Evolutionary conservation across 92 coral and sea anemone species (phyloP).

Genomic region (Siderastrea radians): DNA sequence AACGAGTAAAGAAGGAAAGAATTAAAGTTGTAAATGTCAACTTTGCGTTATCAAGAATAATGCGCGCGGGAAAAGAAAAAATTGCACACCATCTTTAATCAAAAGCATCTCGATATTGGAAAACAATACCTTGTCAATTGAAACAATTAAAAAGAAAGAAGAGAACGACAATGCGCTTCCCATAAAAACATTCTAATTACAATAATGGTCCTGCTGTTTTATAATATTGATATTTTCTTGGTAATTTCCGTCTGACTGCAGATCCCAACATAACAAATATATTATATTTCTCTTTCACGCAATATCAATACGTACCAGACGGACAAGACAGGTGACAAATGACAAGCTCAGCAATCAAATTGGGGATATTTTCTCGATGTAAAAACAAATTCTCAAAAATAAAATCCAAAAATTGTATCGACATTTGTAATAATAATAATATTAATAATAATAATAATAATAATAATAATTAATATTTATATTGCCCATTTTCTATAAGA

Average conservation of each 20-base stretch:
- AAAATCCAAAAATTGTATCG: too few relatives aligned
- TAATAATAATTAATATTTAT: too few relatives aligned
- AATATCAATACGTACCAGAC: neutral
- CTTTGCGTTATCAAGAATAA: conserved; percentile 4
- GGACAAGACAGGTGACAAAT: neutral
- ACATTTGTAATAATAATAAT: too few relatives aligned
- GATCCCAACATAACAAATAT: neutral
- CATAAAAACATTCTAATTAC: neutral
- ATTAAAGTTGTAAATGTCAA: conserved; percentile 25
- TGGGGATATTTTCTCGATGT: neutral
- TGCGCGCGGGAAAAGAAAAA: neutral
- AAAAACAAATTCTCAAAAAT: too few relatives aligned
- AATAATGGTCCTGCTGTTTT: neutral
- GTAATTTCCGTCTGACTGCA: neutral
- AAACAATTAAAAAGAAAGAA: neutral
- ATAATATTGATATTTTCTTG: neutral
- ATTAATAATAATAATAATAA: too few relatives aligned
- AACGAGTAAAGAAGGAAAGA: conserved; percentile 18
- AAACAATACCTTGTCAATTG: neutral
- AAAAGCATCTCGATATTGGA: neutral
- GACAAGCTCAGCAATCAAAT: neutral
- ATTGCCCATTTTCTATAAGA: too few relatives aligned
- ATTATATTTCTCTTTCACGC: neutral
- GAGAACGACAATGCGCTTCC: neutral
- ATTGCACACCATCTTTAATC: neutral